Evolutionary conservation across 2,888 invertebrate species (phyloP), one percentile per base, ranked within the genome.

Genomic region (Brachypterus glaber): DNA sequence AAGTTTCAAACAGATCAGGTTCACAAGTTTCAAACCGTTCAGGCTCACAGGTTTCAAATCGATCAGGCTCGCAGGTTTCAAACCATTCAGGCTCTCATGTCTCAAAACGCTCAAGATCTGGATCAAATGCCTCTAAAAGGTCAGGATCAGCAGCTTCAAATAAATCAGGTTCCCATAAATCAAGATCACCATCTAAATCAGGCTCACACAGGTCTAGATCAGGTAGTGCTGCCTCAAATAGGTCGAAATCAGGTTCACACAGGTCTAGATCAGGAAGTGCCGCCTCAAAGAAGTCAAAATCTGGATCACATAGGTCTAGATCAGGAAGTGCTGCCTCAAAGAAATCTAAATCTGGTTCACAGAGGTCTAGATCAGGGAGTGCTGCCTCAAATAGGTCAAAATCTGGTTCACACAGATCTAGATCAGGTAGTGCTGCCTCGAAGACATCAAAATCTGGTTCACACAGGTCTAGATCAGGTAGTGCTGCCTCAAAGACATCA

Each of bases 51-150:
- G n/a, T n/a, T 9, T 27, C 29, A 27, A 38, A 47, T 36, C 52
- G 54, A 40, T 61, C 62, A 0, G 55, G 50, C n/a, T 62, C 61
- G 41, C 58, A 57, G 8, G 58, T 53, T 26, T 55, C 52, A 18
- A 45, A 45, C 13, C 35, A 49, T 26, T 53, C 54, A 9, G 34
- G 45, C 31, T 44, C 46, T 40, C n/a, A 32, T 11, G 39, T 39
- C 21, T 47, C 49, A 4, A 31, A 37, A 8, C 25, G 41, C 12
- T 41, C 44, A n/a, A 39, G 44, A 35, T 48, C 54, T 17, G 47
- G 46, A 11, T 69, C 70, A 1, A 69, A 68, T 7, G 67, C 56
- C 4, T 72, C 72, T 38, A 61, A 65, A 40, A 70, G 69, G 49
- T 72, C 72, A 8, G 61, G 50, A 14, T 48, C 27, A 11, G 27